phyloP scores from a whole-genome alignment of 2,797 vertebrate species.

The Helicolenus hilgendorfi region DNA sequence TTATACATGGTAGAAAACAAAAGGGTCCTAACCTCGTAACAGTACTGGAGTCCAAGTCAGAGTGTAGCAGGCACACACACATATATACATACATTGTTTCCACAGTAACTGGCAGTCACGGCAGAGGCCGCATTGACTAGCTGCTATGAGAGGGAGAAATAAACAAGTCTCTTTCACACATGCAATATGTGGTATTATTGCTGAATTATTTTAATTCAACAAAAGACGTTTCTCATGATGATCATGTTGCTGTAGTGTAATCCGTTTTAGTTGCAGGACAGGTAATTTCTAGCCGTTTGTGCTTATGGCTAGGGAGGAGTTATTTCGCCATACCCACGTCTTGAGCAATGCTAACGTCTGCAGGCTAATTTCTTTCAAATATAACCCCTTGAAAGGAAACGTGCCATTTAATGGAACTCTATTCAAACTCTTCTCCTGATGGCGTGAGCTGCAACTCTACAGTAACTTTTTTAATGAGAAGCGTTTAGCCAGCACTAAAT shows the following conservation, averaged over 20 bases:
- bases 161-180: neutral
- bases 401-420: neutral
- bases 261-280: neutral
- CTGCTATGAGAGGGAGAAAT: slow-evolving; percentile 30
- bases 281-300: neutral
- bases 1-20: neutral
- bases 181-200: neutral
- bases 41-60: neutral
- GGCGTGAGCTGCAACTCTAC: slow-evolving; percentile 1
- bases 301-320: neutral
- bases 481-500: slow-evolving; percentile 22
- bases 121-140: slow-evolving; percentile 12
- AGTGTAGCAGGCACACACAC: neutral
- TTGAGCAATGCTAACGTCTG: neutral
- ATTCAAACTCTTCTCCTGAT: slow-evolving; percentile 46
- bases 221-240: neutral
- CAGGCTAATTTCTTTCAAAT: neutral
- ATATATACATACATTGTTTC: slow-evolving; percentile 30
- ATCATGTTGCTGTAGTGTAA: neutral
- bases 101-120: slow-evolving; percentile 46
- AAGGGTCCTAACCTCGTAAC: neutral
- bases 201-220: neutral
- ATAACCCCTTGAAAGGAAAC: neutral
- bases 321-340: neutral
- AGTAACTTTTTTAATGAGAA: slow-evolving; percentile 36